These are phyloP conservation scores for Cerceris ruficornis DNA, from an alignment of 2,888 invertebrate genomes.

Conservation along the genomic window DNA sequence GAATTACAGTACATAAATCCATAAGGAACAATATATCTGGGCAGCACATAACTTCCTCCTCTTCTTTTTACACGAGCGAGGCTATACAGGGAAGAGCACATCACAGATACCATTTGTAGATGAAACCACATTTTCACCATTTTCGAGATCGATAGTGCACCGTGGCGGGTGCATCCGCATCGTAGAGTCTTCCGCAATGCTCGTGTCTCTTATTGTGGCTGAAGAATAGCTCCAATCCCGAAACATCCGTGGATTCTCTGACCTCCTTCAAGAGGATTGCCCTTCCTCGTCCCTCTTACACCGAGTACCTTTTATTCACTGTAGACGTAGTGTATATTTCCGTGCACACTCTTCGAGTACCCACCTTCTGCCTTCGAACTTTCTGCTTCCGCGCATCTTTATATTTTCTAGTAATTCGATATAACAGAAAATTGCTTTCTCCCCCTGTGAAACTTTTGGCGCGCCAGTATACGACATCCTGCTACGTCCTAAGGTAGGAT, in stretches of 20 bases:
- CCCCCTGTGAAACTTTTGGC: constrained; percentile 38
- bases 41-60: constrained; percentile 33
- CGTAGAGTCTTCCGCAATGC: constrained; percentile 45
- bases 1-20: constrained; percentile 50
- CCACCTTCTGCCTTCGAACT: constrained; percentile 44
- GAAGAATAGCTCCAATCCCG: constrained; percentile 72
- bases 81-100: constrained; percentile 22
- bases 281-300: constrained; percentile 1
- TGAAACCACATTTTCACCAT: constrained; percentile 50
- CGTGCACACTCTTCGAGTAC: constrained; percentile 36
- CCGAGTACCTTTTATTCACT: constrained; percentile 34
- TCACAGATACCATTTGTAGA: constrained; percentile 43
- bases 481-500: neutral
- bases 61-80: neutral
- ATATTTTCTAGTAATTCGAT: constrained; percentile 58
- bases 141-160: constrained; percentile 50
- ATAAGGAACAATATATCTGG: constrained; percentile 45
- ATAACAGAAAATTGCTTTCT: constrained; percentile 59
- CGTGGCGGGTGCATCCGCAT: constrained; percentile 53
- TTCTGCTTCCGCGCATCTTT: constrained; percentile 41
- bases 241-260: constrained; percentile 61
- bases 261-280: constrained; percentile 61
- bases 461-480: constrained; percentile 8
- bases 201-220: constrained; percentile 67
- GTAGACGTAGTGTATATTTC: constrained; percentile 37